phyloP scores from a whole-genome alignment of 2,113 vertebrate species.

The Pollachius pollachius region DNA sequence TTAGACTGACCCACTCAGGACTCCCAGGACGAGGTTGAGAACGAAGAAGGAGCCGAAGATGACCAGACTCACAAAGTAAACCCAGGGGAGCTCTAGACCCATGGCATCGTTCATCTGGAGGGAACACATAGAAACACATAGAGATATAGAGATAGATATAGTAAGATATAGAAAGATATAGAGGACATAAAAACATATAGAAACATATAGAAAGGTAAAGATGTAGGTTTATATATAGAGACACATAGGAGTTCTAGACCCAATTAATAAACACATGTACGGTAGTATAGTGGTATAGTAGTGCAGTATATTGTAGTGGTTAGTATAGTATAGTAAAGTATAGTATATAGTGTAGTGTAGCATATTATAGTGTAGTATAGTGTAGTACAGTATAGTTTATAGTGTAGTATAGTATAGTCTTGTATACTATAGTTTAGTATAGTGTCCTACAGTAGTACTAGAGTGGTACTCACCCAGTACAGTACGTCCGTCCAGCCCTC shows the following conservation, averaged over 20 bases:
- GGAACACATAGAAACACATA: background rate
- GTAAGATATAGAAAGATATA: background rate
- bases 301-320: conserved; percentile 78
- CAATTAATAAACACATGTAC: no score
- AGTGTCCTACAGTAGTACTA: no score
- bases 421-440: no score
- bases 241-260: no score
- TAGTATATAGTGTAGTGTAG: no score
- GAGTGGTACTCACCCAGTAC: conserved; percentile 78
- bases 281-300: no score
- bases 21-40: conserved; percentile 90
- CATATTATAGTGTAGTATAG: no score
- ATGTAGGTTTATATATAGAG: no score
- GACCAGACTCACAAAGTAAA: conserved; percentile 91
- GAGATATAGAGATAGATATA: background rate
- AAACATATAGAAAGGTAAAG: no score
- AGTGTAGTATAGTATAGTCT: no score
- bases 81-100: conserved; percentile 88
- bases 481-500: conserved; percentile 91
- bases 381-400: no score
- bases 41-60: conserved; percentile 96
- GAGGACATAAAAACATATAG: background rate
- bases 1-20: conserved; percentile 85
- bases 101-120: conserved; percentile 90
- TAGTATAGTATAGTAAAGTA: no score